A percentile compares a stretch with the other conserved stretches of the same genome.
phyloP scores from a whole-genome alignment of 2,797 vertebrate genomes.

The Micropoecilia bifurca region DNA sequence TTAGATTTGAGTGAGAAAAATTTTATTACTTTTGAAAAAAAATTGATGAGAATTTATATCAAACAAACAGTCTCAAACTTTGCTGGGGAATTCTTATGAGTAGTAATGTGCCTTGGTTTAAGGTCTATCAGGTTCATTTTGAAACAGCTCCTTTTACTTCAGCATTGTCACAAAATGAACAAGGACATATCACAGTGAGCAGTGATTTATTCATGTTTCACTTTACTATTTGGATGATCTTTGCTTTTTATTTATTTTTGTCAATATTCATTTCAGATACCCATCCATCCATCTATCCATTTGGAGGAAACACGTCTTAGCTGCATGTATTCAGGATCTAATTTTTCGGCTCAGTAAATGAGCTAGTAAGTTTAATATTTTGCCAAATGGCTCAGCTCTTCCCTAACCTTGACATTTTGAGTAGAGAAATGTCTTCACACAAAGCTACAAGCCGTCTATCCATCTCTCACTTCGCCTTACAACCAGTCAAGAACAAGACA shows the following conservation, averaged over 20 bases:
- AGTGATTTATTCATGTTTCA: background rate
- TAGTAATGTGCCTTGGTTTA: background rate
- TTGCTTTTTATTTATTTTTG: background rate
- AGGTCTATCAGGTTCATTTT: background rate
- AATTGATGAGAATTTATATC: background rate
- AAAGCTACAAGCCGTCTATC: background rate
- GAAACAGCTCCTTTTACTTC: background rate
- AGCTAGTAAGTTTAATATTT: background rate
- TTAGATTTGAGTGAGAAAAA: background rate
- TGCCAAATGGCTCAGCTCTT: background rate
- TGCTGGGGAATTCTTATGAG: background rate
- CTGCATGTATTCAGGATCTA: background rate
- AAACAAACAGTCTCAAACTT: background rate
- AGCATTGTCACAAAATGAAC: background rate
- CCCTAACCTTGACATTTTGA: background rate
- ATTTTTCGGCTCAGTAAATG: background rate
- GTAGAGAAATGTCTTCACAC: background rate
- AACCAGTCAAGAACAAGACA: background rate
- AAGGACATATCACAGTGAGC: background rate
- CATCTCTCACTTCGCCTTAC: background rate
- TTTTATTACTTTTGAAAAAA: background rate
- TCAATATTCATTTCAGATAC: background rate
- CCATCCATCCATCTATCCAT: background rate
- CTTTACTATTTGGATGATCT: background rate
- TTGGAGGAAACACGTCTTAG: background rate